Evolutionary conservation across 2,113 vertebrate species (phyloP).

Genomic region (Beaufortia kweichowensis): DNA sequence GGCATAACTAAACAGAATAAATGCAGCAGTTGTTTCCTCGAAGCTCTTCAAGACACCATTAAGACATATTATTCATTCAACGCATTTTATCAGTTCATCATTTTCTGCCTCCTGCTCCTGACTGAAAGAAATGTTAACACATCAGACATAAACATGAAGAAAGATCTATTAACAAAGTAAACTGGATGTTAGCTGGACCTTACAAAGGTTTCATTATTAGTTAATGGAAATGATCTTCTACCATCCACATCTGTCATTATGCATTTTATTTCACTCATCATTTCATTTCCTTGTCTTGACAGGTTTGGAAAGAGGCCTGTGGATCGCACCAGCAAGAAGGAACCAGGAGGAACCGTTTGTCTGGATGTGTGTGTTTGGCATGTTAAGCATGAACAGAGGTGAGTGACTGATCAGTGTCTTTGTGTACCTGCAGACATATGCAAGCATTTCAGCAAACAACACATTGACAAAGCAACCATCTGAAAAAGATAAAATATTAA

Average conservation of each 20-base stretch:
- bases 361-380: neutral
- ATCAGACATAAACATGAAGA: no score
- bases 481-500: neutral
- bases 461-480: neutral
- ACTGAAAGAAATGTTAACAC: no score
- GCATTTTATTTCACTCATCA: neutral
- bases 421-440: neutral
- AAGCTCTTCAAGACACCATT: no score
- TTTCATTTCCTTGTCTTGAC: neutral
- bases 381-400: neutral
- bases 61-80: no score
- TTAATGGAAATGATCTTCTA: neutral
- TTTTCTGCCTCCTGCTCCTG: no score
- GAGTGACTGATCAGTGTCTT: constrained; percentile 2
- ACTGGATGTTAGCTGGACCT: no score
- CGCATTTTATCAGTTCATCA: no score
- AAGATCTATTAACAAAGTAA: no score
- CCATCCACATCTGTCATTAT: neutral
- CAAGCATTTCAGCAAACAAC: neutral
- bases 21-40: no score
- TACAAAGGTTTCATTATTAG: no score
- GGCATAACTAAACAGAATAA: no score
- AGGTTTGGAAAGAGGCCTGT: neutral
- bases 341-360: neutral
- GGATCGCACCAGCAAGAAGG: neutral